Evolutionary conservation across 2,888 invertebrate genomes (phyloP).

Genomic region (Metalampra italica): DNA sequence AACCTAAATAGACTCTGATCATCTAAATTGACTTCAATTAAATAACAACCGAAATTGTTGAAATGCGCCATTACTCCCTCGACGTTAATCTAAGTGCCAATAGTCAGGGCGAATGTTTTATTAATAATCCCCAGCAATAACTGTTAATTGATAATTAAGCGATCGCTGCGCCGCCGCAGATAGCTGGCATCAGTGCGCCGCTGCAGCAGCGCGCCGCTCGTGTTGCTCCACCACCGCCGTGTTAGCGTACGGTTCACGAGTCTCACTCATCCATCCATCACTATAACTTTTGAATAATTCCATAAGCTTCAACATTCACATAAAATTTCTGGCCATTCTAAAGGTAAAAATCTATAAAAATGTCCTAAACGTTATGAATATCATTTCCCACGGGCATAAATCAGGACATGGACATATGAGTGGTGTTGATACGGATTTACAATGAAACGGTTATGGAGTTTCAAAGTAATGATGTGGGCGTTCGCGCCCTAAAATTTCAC

Average conservation of each 20-base stretch:
- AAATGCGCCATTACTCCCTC: slow-evolving; percentile 79
- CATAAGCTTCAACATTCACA: too few relatives aligned
- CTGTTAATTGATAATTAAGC: slow-evolving; percentile 75
- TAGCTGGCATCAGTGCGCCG: slow-evolving; percentile 50
- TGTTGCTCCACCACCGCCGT: slow-evolving; percentile 12
- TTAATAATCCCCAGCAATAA: slow-evolving; percentile 71
- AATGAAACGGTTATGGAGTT: slow-evolving; percentile 65
- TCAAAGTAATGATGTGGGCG: slow-evolving; percentile 75
- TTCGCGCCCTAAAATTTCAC: slow-evolving; percentile 58
- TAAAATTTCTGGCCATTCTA: too few relatives aligned
- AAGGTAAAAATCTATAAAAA: too few relatives aligned
- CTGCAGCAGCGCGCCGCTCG: slow-evolving; percentile 18
- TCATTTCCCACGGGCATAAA: slow-evolving; percentile 73
- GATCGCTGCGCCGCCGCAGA: slow-evolving; percentile 38
- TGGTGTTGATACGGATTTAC: slow-evolving; percentile 71
- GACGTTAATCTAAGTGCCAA: slow-evolving; percentile 77
- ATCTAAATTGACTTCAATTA: slow-evolving; percentile 80
- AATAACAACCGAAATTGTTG: slow-evolving; percentile 80
- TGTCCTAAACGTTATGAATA: not conserved
- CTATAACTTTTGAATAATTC: too few relatives aligned
- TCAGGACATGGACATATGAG: slow-evolving; percentile 63
- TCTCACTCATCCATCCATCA: not conserved
- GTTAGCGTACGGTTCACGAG: not conserved
- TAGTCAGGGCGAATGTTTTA: slow-evolving; percentile 77
- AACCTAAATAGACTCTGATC: slow-evolving; percentile 80